These are phyloP conservation scores for Threskiornis aethiopicus DNA, from an alignment of 2,797 vertebrate genomes.

Conservation along the genomic window DNA sequence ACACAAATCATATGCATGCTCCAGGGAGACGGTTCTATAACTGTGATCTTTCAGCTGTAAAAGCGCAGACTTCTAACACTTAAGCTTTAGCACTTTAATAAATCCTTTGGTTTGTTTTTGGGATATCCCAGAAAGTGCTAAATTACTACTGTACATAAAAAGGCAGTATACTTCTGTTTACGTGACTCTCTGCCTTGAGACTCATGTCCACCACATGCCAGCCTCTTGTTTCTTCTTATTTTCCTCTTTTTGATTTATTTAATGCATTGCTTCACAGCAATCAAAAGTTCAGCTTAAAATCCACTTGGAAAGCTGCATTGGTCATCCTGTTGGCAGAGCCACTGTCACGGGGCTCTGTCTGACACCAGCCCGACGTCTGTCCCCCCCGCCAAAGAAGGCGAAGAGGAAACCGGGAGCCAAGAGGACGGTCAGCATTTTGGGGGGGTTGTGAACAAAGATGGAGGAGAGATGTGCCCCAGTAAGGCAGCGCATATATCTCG, in stretches of 20 bases:
- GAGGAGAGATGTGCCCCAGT: background rate
- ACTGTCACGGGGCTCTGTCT: background rate
- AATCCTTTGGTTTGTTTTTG: background rate
- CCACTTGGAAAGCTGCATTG: background rate
- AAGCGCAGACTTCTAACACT: background rate
- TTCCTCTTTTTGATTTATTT: background rate
- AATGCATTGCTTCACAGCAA: background rate
- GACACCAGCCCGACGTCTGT: background rate
- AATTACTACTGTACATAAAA: background rate
- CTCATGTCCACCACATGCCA: background rate
- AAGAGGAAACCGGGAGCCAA: background rate
- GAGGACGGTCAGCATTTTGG: background rate
- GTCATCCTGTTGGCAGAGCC: background rate
- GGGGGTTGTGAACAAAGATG: background rate
- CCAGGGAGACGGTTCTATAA: background rate
- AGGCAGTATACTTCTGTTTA: background rate
- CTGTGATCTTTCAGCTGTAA: background rate
- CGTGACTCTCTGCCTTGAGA: background rate
- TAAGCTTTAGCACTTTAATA: background rate
- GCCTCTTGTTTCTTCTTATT: background rate
- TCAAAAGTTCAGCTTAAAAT: constrained; percentile 7
- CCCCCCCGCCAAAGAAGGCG: background rate
- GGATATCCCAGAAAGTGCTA: background rate
- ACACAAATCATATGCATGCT: background rate
- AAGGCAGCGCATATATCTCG: background rate